A percentile compares a stretch with the other conserved stretches of the same genome.
phyloP scores from a whole-genome alignment of 1,140 invertebrate species.

The Drosophila ercepeae region DNA sequence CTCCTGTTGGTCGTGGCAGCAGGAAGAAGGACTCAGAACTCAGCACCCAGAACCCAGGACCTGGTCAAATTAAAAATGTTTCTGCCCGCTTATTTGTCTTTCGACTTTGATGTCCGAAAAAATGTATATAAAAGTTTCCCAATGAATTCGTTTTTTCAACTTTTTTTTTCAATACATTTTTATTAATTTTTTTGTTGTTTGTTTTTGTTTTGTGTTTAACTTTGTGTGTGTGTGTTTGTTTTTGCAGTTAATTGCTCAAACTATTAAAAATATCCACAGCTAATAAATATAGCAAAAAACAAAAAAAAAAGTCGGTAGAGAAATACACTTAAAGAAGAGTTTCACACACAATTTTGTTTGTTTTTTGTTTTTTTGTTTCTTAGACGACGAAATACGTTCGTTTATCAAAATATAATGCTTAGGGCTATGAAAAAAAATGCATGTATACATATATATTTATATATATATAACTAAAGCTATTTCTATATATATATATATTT shows the following conservation, averaged over 20 bases:
- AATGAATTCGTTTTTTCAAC: conserved; percentile 8
- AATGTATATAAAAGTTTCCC: background rate
- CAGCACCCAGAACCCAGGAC: background rate
- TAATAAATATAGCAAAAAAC: conserved; percentile 51
- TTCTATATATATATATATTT: no score
- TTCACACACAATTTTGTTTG: background rate
- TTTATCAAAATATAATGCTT: conserved; percentile 67
- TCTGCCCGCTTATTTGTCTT: conserved; percentile 54
- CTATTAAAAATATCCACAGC: conserved; percentile 61
- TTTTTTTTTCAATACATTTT: conserved; percentile 59
- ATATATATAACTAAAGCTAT: conserved; percentile 33
- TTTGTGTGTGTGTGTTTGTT: conserved; percentile 31
- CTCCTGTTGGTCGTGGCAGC: background rate
- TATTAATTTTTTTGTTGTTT: conserved; percentile 44
- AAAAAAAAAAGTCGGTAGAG: background rate
- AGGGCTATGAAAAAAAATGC: conserved; percentile 49
- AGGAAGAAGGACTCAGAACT: no score
- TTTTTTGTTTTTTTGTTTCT: conserved; percentile 2
- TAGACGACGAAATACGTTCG: conserved; percentile 36
- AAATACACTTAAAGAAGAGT: background rate
- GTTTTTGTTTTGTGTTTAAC: conserved; percentile 42
- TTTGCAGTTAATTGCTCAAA: conserved; percentile 67
- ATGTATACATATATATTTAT: conserved; percentile 29
- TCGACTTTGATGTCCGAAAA: conserved; percentile 52
- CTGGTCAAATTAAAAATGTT: conserved; percentile 65